Evolutionary conservation across 2,888 invertebrate species (phyloP).

Genomic region (Limnephilus rhombicus): DNA sequence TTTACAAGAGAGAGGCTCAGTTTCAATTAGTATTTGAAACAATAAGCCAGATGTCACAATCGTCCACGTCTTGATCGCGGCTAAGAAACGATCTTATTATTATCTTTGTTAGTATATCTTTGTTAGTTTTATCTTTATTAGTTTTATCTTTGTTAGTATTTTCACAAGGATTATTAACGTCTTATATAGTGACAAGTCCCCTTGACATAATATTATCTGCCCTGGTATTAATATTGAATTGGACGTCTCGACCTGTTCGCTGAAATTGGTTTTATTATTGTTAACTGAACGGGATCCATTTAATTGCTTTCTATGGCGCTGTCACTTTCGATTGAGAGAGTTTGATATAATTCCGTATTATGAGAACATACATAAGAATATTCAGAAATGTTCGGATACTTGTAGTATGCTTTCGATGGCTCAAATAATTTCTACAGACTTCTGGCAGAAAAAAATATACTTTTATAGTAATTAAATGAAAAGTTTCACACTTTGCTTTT

Average conservation of each 20-base stretch:
- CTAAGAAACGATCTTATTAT: background rate
- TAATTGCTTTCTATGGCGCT: background rate
- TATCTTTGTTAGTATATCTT: background rate
- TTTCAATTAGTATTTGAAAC: background rate
- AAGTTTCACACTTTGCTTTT: too few relatives aligned
- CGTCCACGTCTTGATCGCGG: background rate
- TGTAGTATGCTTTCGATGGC: background rate
- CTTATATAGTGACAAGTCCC: slow-evolving; percentile 16
- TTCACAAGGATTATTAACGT: background rate
- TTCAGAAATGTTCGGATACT: background rate
- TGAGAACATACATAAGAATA: background rate
- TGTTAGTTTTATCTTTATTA: background rate
- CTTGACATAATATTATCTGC: background rate
- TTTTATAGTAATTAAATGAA: too few relatives aligned
- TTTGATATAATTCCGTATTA: background rate
- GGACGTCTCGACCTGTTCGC: background rate
- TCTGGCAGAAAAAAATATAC: background rate
- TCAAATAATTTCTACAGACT: background rate
- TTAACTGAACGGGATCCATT: background rate
- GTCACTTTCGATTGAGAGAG: background rate
- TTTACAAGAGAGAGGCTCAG: background rate
- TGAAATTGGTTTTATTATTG: slow-evolving; percentile 30
- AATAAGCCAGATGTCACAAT: background rate
- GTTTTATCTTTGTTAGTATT: background rate
- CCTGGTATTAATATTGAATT: slow-evolving; percentile 3